Evolutionary conservation across 2,888 invertebrate species (phyloP).

Genomic region (Eugnorisma glareosa): DNA sequence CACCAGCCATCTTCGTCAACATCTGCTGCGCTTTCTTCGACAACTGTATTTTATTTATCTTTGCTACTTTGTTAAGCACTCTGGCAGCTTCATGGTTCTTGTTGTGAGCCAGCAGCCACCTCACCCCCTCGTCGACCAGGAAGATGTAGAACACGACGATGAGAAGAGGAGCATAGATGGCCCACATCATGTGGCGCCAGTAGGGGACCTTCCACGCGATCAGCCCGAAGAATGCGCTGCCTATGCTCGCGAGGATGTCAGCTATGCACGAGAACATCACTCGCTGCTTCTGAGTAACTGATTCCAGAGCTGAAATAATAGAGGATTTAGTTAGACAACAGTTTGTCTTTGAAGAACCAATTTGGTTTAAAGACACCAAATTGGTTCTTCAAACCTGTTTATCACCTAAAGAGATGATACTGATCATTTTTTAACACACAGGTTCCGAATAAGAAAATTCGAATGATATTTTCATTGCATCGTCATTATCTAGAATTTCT

Average conservation of each 20-base stretch:
- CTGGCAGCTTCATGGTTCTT: conserved; percentile 92
- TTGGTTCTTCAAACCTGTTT: no score
- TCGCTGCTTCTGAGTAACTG: conserved; percentile 84
- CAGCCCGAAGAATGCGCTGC: conserved; percentile 92
- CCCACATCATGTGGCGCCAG: conserved; percentile 93
- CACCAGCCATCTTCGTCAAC: conserved; percentile 81
- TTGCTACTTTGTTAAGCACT: conserved; percentile 92
- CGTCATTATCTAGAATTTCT: background rate
- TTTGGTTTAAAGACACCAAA: no score
- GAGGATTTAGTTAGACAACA: background rate
- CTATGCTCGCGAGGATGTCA: conserved; percentile 88
- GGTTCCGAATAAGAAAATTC: background rate
- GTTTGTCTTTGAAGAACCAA: background rate
- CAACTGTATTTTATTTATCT: conserved; percentile 91
- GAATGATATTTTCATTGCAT: background rate
- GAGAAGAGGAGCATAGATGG: conserved; percentile 93
- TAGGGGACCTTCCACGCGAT: conserved; percentile 93
- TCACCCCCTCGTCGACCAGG: conserved; percentile 94
- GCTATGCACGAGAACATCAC: conserved; percentile 85
- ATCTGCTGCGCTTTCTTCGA: conserved; percentile 88
- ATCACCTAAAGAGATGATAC: no score
- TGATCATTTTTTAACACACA: background rate
- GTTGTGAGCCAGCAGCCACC: conserved; percentile 95
- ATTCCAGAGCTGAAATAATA: conserved; percentile 81
- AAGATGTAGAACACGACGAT: conserved; percentile 93